Evolutionary conservation across 1,140 invertebrate genomes (phyloP).

Genomic region (Pachypeltis micranthus): DNA sequence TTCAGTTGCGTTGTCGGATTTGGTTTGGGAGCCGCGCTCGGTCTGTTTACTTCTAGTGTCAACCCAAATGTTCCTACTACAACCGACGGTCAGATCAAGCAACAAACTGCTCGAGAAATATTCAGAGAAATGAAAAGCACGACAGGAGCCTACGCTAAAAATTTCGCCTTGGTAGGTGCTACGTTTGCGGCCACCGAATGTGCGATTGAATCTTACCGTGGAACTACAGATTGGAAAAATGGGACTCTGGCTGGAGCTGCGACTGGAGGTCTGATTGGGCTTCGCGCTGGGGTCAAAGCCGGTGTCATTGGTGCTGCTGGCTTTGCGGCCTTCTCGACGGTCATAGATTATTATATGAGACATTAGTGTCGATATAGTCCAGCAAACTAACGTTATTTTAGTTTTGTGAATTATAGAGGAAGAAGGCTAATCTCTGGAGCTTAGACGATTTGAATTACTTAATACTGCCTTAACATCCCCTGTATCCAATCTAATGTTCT

Average conservation of each 20-base stretch:
- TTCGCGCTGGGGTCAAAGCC: slow-evolving; percentile 88
- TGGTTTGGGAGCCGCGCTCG: slow-evolving; percentile 83
- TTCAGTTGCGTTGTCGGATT: slow-evolving; percentile 87
- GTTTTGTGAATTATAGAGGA: background rate
- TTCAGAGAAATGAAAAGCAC: slow-evolving; percentile 84
- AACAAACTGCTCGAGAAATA: slow-evolving; percentile 71
- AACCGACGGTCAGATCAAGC: slow-evolving; percentile 54
- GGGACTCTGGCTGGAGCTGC: slow-evolving; percentile 86
- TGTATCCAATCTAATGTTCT: too few relatives aligned
- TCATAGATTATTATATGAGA: slow-evolving; percentile 86
- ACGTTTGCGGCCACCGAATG: slow-evolving; percentile 91
- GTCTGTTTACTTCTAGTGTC: slow-evolving; percentile 88
- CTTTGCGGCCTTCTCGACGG: slow-evolving; percentile 90
- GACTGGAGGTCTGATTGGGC: slow-evolving; percentile 87
- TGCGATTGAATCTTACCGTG: slow-evolving; percentile 76
- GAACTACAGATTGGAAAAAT: slow-evolving; percentile 92
- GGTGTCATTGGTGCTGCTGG: slow-evolving; percentile 82
- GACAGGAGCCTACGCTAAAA: slow-evolving; percentile 87
- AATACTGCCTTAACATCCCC: too few relatives aligned
- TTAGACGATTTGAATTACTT: too few relatives aligned
- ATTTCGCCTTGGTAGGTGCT: slow-evolving; percentile 89
- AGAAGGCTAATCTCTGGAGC: too few relatives aligned
- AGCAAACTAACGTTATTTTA: background rate
- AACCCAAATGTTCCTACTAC: slow-evolving; percentile 47
- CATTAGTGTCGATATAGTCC: too few relatives aligned